Percentiles rank a stretch among this genome's conserved stretches.
Conservation (phyloP, 1,140 invertebrate species). For the Drosophila simulans region DNA sequence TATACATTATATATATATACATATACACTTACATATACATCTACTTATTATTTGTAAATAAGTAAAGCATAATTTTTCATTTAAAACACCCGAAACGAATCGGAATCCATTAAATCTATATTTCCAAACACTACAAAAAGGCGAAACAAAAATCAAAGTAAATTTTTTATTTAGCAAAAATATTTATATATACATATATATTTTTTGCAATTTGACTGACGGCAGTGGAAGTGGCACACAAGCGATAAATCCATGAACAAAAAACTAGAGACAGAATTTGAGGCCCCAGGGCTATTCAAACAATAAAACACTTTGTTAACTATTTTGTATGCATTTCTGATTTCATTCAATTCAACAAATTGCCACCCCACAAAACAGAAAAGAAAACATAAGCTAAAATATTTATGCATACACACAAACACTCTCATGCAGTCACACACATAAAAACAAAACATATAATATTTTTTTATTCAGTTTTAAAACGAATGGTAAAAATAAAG, state of each 20-base stretch:
- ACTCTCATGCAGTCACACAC: slow-evolving; percentile 26
- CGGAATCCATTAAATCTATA: slow-evolving; percentile 72
- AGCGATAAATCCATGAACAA: slow-evolving; percentile 10
- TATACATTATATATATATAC: slow-evolving; percentile 56
- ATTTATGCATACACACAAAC: slow-evolving; percentile 55
- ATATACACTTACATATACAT: slow-evolving; percentile 60
- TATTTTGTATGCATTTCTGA: slow-evolving; percentile 67
- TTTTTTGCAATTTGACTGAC: slow-evolving; percentile 58
- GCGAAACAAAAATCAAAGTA: slow-evolving; percentile 35
- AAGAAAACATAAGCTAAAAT: slow-evolving; percentile 56
- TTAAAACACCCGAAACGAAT: slow-evolving; percentile 49
- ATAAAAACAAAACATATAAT: slow-evolving; percentile 54
- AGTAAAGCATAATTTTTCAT: slow-evolving; percentile 72
- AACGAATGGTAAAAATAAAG: slow-evolving; percentile 52
- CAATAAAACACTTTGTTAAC: slow-evolving; percentile 62
- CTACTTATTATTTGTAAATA: slow-evolving; percentile 82
- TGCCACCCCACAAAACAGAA: slow-evolving; percentile 35
- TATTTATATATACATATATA: slow-evolving; percentile 34
- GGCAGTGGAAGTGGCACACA: slow-evolving; percentile 21
- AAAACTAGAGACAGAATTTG: slow-evolving; percentile 25
- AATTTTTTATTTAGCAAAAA: slow-evolving; percentile 52
- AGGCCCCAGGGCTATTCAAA: slow-evolving; percentile 42
- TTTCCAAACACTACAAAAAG: slow-evolving; percentile 57
- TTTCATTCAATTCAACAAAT: slow-evolving; percentile 64
- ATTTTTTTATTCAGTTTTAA: slow-evolving; percentile 65